Base-by-base conservation (phyloP, 2,797 vertebrate species). In the Coranthus polyacanthus region DNA sequence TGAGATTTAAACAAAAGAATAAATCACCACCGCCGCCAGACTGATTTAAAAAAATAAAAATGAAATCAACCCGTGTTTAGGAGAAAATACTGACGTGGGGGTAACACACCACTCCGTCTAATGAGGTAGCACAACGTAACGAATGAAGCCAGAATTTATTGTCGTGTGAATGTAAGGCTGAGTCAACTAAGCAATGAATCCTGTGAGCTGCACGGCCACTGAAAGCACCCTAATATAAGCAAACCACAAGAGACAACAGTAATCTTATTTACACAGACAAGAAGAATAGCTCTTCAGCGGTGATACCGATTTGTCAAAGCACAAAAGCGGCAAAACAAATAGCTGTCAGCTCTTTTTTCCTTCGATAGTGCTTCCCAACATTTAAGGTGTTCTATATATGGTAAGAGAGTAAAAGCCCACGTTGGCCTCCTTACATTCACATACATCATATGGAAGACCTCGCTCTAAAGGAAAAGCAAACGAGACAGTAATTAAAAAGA, bases 81-180 rank as follows among this genome's bases (percentile, higher is more conserved):
- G 13, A 32, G 3, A 18, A 59, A 37, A 45, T 43, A n/a, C 22
- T 2, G 10, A 52, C 16, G 39, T 22, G 29, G 4, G 44, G 24
- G 60, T n/a, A 67, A 73, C 36, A 68, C 11, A 11, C 53, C 68
- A 83, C 65, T 83, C 82, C 68, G 46, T 60, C 24, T 79, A 74
- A 88, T 68, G 66, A 84, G 52, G 57, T 5, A 66, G 39, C 67
- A 57, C 42, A 66, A 77, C 4, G 22, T 43, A 69, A 78, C 63
- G 72, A 83, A 73, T 67, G 4, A 81, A 46, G 62, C 36, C 53
- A 68, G 46, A 61, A 65, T 80, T 80, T 80, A 81, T 37, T 7
- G 68, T 44, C 0, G 21, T 21, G 49, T 12, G 3, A 46, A 41
- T 9, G 10, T 36, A 67, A 53, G 18, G 39, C 58, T 5, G 68